Base-by-base conservation (phyloP, 1,140 invertebrate genomes). In the Ostrea edulis region DNA sequence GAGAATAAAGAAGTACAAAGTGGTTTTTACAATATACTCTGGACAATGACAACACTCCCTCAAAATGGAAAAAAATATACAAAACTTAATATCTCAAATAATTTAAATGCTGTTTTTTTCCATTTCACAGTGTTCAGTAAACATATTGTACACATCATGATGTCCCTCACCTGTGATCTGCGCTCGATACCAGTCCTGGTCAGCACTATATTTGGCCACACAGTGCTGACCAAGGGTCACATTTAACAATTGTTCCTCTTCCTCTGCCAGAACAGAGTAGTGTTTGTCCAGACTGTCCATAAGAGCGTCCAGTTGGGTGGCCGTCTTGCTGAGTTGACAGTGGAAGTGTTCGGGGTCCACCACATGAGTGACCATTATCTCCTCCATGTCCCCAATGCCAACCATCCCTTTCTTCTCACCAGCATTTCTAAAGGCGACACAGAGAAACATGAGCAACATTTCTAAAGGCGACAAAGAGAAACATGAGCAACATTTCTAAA, bases 141-240 rank as follows among this genome's bases (percentile, higher is more conserved):
- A 44, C 35, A 44, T n/a, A n/a, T 44, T 5, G 35, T 44, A 2
- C 35, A 44, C 35, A 44, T 44, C 35, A 81, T 14, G n/a, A 81
- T 51, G 1, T 81, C 0, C 44, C 71, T 65, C 62, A 93, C 97
- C 97, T 1, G 97, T 95, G n/a, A 98, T 96, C 90, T 97, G 96
- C 0, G 97, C 97, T 90, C 97, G 95, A 92, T 98, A 98, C 97
- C 97, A 98, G 2, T 94, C 93, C 58, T 96, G 96, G 92, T 98
- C 97, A 0, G 96, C 96, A 0, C 96, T 96, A 92, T 97, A 97
- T 86, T 96, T 95, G 0, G 97, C 97, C 55, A 97, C 95, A 93
- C 97, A 98, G 14, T 97, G 92, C 0, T 96, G 96, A 8, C 96
- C 96, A 84, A 96, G 82, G 22, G 22, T 55, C 17, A 86, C 62